phyloP scores from a whole-genome alignment of 2,797 vertebrate species.

The Chaunax sp. region DNA sequence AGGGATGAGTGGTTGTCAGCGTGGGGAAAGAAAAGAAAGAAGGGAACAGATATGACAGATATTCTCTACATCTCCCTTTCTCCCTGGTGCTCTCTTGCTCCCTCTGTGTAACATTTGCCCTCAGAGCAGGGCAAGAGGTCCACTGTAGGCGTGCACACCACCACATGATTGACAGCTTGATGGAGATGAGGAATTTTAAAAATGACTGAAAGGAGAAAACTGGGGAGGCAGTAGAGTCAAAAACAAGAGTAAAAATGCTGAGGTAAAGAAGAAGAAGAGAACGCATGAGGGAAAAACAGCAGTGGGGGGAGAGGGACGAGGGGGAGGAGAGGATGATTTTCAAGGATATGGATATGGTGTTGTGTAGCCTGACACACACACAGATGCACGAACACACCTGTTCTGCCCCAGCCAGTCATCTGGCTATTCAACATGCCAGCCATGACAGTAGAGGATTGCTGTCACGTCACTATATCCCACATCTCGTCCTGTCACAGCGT shows the following conservation, averaged over 20 bases:
- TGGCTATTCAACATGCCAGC: constrained; percentile 43
- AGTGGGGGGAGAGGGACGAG: not conserved
- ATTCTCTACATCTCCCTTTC: constrained; percentile 21
- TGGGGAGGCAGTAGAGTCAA: not conserved
- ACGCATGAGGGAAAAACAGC: not conserved
- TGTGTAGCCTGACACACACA: constrained; percentile 19
- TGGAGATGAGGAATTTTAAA: not conserved
- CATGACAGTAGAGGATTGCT: constrained; percentile 46
- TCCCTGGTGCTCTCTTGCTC: constrained; percentile 9
- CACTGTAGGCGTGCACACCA: constrained; percentile 27
- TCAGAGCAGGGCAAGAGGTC: constrained; percentile 39
- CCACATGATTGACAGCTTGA: constrained; percentile 22
- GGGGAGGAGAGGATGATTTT: constrained; percentile 36
- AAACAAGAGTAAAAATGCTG: not conserved
- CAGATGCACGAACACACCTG: constrained; percentile 43
- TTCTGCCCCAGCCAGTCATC: constrained; percentile 44
- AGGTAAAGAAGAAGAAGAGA: constrained; percentile 4
- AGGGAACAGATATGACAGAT: constrained; percentile 9
- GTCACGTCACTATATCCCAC: constrained; percentile 52
- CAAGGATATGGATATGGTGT: constrained; percentile 47
- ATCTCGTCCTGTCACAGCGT: constrained; percentile 54
- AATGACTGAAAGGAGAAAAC: not conserved
- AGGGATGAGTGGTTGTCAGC: constrained; percentile 3
- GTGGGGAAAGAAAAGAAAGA: constrained; percentile 8
- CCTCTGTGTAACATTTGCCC: constrained; percentile 46